Conservation (phyloP, 2,113 vertebrate species). For the Lophura nycthemera region DNA sequence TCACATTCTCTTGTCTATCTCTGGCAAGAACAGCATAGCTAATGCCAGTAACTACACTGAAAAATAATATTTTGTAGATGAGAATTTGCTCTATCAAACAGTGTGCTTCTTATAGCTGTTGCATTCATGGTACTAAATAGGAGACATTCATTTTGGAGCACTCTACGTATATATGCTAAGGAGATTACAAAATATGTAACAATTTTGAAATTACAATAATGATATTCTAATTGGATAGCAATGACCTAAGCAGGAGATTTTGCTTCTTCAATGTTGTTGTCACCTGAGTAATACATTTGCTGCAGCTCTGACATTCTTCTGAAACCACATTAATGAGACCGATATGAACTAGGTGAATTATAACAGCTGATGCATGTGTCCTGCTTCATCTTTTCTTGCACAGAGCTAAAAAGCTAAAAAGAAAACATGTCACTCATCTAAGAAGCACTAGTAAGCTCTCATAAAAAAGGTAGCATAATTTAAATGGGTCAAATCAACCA, state of each 20-base stretch:
- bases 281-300: slow-evolving; percentile 13
- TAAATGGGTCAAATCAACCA: slow-evolving; percentile 31
- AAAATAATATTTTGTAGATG: no score
- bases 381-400: slow-evolving; percentile 17
- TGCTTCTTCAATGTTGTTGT: slow-evolving; percentile 39
- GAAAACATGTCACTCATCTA: slow-evolving; percentile 41
- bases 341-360: slow-evolving; percentile 25
- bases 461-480: slow-evolving; percentile 15
- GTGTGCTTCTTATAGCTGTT: no score
- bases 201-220: not conserved
- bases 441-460: slow-evolving; percentile 21
- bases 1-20: not conserved
- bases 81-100: not conserved
- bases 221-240: slow-evolving; percentile 11
- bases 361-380: not conserved
- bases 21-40: not conserved
- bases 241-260: slow-evolving; percentile 8
- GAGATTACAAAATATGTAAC: not conserved
- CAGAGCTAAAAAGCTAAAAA: slow-evolving; percentile 29
- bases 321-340: slow-evolving; percentile 39
- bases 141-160: no score
- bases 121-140: no score
- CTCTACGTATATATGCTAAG: not conserved
- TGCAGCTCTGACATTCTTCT: slow-evolving; percentile 54
- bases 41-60: not conserved